These are phyloP conservation scores for Homalodisca vitripennis DNA, from an alignment of 1,140 invertebrate genomes.

Conservation along the genomic window DNA sequence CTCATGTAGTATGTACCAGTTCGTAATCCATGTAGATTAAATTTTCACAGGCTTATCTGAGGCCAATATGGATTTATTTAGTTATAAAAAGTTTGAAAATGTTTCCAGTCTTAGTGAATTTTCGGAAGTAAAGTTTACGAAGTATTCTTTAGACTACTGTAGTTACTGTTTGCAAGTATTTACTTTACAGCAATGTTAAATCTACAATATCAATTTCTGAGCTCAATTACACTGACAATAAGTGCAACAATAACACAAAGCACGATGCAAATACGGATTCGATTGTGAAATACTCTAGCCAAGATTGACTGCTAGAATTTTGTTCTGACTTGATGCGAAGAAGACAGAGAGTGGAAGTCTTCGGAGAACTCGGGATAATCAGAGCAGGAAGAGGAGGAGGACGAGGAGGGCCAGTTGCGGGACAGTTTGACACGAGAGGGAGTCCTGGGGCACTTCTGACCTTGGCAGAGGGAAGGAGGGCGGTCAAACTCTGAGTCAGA, in stretches of 20 bases:
- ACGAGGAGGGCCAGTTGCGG: slow-evolving; percentile 32
- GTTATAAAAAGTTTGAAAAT: too few species aligned
- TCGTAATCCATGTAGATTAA: too few species aligned
- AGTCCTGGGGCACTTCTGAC: slow-evolving; percentile 25
- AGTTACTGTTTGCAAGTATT: too few species aligned
- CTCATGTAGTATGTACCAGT: too few species aligned
- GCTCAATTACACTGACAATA: neutral
- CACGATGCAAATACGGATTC: neutral
- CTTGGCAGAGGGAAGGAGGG: slow-evolving; percentile 1
- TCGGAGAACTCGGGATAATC: slow-evolving; percentile 34
- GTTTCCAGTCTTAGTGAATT: too few species aligned
- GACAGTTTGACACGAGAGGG: neutral
- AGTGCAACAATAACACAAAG: slow-evolving; percentile 2
- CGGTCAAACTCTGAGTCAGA: slow-evolving; percentile 36
- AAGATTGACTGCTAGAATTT: slow-evolving; percentile 28
- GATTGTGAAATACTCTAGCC: neutral
- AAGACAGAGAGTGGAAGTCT: slow-evolving; percentile 32
- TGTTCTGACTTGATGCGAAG: slow-evolving; percentile 28
- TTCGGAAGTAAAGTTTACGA: too few species aligned
- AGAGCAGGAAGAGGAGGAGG: slow-evolving; percentile 34
- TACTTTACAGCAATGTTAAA: too few species aligned
- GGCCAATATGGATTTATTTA: too few species aligned
- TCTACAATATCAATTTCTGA: neutral
- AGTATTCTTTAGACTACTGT: too few species aligned
- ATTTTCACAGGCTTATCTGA: too few species aligned